Evolutionary conservation across 2,797 vertebrate genomes (phyloP), one percentile per base, ranked within the genome.

Genomic region (Anolis apletophallus): DNA sequence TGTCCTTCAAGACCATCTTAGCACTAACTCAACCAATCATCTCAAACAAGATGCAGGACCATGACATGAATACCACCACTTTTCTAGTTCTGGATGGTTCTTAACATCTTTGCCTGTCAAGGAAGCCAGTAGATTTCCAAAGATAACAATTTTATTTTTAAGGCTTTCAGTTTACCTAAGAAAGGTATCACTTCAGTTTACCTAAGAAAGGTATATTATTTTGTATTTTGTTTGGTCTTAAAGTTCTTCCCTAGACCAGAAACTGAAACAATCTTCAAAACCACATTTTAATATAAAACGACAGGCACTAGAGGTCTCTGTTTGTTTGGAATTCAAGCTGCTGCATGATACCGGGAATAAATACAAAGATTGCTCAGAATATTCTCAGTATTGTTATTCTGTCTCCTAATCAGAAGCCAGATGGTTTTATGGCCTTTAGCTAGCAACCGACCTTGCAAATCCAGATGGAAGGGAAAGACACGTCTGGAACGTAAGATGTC

Each of bases 381-480:
- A n/a, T 7, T 32, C 67, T 40, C 10, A 32, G 29, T 59, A 17
- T 79, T 72, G 46, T 32, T 34, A 26, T 64, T 64, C 36, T 85
- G 11, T 71, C 23, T 78, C 34, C 84, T 85, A 71, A 57, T 55
- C 84, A 46, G 76, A 55, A 80, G 29, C 52, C 73, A 71, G 26
- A 72, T 79, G 64, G 32, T 77, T 68, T 76, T 34, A 77, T 34
- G 12, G n/a, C 46, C 59, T 54, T 29, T 78, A 40, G 52, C 32
- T 55, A 55, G 75, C 73, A 13, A 19, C 83, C 40, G 21, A 57
- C 67, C 32, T 72, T 78, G 52, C 50, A 79, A 57, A 6, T n/a
- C 50, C 32, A 85, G 64, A 78, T 55, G 52, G 76, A 85, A 40
- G 32, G 54, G 50, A 55, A 16, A 85, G 68, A 14, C 16, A 72